Percentiles rank a stretch among this genome's conserved stretches.
Conservation (phyloP, 2,797 vertebrate species). For the Varecia variegata region DNA sequence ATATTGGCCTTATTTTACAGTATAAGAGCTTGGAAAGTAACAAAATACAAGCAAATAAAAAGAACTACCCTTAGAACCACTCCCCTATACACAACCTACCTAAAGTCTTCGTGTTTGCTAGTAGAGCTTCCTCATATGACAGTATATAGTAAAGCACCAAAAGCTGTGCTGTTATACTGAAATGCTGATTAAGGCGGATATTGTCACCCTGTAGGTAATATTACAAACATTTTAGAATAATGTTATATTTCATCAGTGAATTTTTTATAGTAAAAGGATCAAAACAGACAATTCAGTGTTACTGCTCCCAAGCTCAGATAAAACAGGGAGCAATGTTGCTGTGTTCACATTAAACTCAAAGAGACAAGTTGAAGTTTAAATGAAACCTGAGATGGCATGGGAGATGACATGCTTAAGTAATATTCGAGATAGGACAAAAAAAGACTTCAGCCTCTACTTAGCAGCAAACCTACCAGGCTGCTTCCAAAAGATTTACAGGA, state of each 20-base stretch:
- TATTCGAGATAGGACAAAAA: neutral
- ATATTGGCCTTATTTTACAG: constrained; percentile 12
- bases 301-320: neutral
- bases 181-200: constrained; percentile 84
- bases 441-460: neutral
- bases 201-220: constrained; percentile 85
- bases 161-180: constrained; percentile 96
- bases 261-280: neutral
- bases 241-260: neutral
- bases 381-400: neutral
- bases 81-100: constrained; percentile 82
- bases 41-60: constrained; percentile 43
- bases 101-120: constrained; percentile 95
- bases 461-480: neutral
- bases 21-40: constrained; percentile 43
- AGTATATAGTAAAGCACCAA: constrained; percentile 97
- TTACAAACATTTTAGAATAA: constrained; percentile 43
- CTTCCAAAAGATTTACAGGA: neutral
- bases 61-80: constrained; percentile 8
- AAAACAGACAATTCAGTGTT: neutral
- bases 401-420: neutral
- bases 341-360: neutral
- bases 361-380: neutral
- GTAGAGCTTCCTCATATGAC: constrained; percentile 96
- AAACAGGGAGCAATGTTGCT: neutral